A percentile compares a stretch with the other conserved stretches of the same genome.
These are phyloP conservation scores for Cherax quadricarinatus DNA, from an alignment of 1,140 invertebrate genomes.

Conservation along the genomic window DNA sequence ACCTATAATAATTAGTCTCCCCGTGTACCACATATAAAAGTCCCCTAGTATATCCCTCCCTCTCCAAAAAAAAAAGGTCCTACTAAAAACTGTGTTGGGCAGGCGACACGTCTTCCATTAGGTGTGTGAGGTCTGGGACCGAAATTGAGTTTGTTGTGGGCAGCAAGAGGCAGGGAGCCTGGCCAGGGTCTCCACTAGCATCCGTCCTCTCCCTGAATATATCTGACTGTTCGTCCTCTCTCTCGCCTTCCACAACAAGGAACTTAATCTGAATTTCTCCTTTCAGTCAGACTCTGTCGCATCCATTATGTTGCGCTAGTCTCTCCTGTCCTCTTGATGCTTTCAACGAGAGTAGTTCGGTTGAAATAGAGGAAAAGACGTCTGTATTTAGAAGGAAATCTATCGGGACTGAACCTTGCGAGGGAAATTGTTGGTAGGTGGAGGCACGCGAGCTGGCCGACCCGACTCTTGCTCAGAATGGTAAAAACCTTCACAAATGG, in stretches of 20 bases:
- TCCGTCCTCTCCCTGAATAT: conserved; percentile 20
- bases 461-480: conserved; percentile 55
- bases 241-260: not conserved
- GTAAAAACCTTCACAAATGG: conserved; percentile 62
- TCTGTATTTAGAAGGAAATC: not conserved
- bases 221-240: conserved; percentile 23
- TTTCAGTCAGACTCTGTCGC: too few relatives aligned
- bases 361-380: not conserved
- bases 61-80: not conserved
- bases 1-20: not conserved
- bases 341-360: too few relatives aligned
- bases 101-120: conserved; percentile 67
- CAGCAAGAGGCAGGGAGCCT: conserved; percentile 41
- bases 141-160: conserved; percentile 68
- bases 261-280: not conserved
- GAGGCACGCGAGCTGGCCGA: not conserved
- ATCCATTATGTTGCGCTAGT: too few relatives aligned
- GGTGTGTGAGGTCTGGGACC: conserved; percentile 61
- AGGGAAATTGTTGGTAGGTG: conserved; percentile 35
- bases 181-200: conserved; percentile 1
- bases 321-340: too few relatives aligned
- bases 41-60: not conserved
- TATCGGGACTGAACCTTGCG: not conserved
- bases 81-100: conserved; percentile 43
- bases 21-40: not conserved